A percentile compares a stretch with the other conserved stretches of the same genome.
Evolutionary conservation across 2,797 vertebrate species (phyloP).

Genomic region (Cossypha heuglini): DNA sequence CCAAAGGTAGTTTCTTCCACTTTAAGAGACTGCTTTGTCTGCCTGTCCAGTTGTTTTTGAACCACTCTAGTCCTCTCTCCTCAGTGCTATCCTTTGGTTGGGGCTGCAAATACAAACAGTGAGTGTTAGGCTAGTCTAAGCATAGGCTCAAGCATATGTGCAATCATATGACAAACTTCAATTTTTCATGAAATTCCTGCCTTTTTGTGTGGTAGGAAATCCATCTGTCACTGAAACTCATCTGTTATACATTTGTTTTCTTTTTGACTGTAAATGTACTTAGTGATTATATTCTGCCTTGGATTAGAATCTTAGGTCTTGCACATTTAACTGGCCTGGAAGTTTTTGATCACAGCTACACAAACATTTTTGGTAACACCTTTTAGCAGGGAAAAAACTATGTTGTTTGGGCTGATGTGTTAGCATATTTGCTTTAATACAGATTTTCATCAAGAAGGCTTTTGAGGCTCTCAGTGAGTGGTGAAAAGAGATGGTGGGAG

Average conservation of each 20-base stretch:
- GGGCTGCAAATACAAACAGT: neutral
- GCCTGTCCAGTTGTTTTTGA: neutral
- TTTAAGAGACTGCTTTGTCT: neutral
- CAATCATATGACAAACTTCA: neutral
- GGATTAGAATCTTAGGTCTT: neutral
- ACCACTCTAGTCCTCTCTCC: neutral
- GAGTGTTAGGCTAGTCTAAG: neutral
- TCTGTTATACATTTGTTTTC: neutral
- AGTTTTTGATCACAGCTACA: neutral
- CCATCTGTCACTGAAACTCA: neutral
- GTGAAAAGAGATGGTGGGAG: neutral
- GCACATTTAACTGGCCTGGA: neutral
- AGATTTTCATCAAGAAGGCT: neutral
- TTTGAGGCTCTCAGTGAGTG: neutral
- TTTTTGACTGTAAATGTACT: neutral
- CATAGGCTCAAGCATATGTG: neutral
- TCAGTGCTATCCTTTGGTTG: neutral
- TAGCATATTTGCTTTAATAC: neutral
- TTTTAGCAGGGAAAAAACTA: fast-evolving
- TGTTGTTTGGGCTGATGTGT: neutral
- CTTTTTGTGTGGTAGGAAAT: neutral
- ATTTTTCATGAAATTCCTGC: neutral
- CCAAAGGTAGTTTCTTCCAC: neutral
- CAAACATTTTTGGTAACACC: neutral
- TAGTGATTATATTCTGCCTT: neutral